phyloP scores from a whole-genome alignment of 2,113 vertebrate species.

The Pelodiscus sinensis region DNA sequence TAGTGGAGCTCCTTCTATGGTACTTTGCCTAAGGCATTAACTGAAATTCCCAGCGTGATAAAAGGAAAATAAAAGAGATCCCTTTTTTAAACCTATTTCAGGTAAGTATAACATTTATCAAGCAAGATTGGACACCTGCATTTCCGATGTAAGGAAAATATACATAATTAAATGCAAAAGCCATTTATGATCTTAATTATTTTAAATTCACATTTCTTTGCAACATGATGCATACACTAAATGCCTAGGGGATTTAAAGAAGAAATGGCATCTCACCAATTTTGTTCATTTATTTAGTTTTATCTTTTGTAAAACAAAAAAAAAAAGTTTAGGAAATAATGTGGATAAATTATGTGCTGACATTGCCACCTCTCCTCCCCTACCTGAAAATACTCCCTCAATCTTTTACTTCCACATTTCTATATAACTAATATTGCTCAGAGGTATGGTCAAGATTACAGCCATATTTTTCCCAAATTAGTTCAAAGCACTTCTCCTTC shows the following conservation, averaged over 20 bases:
- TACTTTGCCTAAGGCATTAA: slow-evolving; percentile 66
- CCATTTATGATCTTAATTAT: neutral
- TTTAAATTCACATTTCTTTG: neutral
- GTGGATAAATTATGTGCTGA: neutral
- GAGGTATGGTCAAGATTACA: slow-evolving; percentile 43
- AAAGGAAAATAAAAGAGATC: slow-evolving; percentile 24
- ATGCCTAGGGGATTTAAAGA: neutral
- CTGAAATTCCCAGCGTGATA: slow-evolving; percentile 65
- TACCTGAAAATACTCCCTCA: neutral
- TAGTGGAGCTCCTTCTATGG: slow-evolving; percentile 57
- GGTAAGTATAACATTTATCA: neutral
- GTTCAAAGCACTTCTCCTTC: slow-evolving; percentile 62
- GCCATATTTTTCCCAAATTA: slow-evolving; percentile 66
- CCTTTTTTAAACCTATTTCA: neutral
- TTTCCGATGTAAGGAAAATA: slow-evolving; percentile 20
- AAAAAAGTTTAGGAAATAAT: neutral
- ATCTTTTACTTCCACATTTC: neutral
- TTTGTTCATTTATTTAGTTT: slow-evolving; percentile 6
- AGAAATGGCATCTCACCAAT: neutral
- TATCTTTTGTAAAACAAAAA: neutral
- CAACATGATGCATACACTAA: neutral
- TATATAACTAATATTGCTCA: slow-evolving; percentile 22
- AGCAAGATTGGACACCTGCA: neutral
- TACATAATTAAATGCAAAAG: neutral
- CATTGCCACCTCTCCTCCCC: neutral